A percentile compares a stretch with the other conserved stretches of the same genome.
Evolutionary conservation across 2,888 invertebrate genomes (phyloP).

Genomic region (Watsonalla cultraria): DNA sequence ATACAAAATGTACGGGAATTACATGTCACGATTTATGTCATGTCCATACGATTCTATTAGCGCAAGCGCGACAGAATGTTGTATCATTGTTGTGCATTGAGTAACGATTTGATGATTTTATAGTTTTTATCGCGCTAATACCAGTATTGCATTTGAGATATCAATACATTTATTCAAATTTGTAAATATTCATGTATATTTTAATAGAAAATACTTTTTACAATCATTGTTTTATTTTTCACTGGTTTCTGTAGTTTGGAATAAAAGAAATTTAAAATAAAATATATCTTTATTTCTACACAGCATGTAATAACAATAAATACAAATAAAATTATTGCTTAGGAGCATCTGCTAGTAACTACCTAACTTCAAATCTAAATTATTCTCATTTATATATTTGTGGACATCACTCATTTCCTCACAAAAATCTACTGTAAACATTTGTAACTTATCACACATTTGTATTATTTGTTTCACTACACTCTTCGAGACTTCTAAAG

Average conservation of each 20-base stretch:
- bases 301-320: constrained; percentile 18
- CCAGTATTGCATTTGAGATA: not conserved
- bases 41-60: too few species aligned
- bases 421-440: constrained; percentile 57
- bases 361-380: constrained; percentile 65
- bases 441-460: constrained; percentile 51
- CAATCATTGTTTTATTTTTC: not conserved
- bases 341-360: constrained; percentile 45
- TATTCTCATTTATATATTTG: constrained; percentile 58
- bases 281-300: constrained; percentile 27
- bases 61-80: too few species aligned
- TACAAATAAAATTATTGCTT: constrained; percentile 18
- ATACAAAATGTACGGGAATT: too few species aligned
- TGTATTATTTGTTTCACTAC: constrained; percentile 59
- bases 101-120: too few species aligned
- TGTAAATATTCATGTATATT: constrained; percentile 14
- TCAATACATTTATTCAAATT: not conserved
- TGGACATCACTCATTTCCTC: constrained; percentile 55
- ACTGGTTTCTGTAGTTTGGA: not conserved
- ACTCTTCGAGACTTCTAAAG: constrained; percentile 59
- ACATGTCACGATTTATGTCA: too few species aligned
- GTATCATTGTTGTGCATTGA: too few species aligned
- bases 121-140: too few species aligned
- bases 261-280: constrained; percentile 20
- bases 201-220: too few species aligned